Base-by-base conservation (phyloP, 2,113 vertebrate species). In the Pelecanoides urinatrix region DNA sequence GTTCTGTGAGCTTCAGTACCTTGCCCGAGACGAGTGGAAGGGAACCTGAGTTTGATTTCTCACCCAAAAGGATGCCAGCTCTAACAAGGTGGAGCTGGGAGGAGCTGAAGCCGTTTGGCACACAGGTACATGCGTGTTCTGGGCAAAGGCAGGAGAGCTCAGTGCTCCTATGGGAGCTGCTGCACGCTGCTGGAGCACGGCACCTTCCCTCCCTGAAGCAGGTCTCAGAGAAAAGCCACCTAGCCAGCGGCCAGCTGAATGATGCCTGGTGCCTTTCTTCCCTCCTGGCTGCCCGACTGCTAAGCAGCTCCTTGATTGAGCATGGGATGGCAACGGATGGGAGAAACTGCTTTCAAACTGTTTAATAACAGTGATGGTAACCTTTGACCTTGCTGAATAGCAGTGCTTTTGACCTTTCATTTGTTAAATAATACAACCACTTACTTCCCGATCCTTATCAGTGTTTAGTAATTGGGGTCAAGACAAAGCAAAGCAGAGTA, bases 331-430 rank as follows among this genome's bases (percentile, higher is more conserved):
- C 42, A 72, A 91, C 4, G 20, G 89, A 88, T 73, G 73, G 77
- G 77, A 91, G 75, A 96, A 96, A 90, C 91, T 50, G 88, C 86
- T 88, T 96, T 94, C 30, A 20, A 96, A 94, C 87, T 94, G 90
- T 96, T 97, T 97, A 96, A 92, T 94, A 97, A 92, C 92, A 96
- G 92, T 96, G 92, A 96, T 97, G 94, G 94, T 97, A 97, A 97
- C 97, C 97, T 97, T 79, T 96, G 90, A 97, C 97, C 97, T 88
- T 79, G 44, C 49, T 94, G 94, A 97, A 97, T 90, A 95, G 93
- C 93, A 91, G 53, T 0, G 40, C 92, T 94, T 96, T 94, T 97
- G 97, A 97, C 96, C 97, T 96, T 97, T 90, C 90, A 85, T 97
- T 97, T 96, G 96, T 94, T 96, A 96, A 97, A 97, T 97, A 96